phyloP scores from a whole-genome alignment of 2,797 vertebrate genomes.

The Scomberomorus guttatus region DNA sequence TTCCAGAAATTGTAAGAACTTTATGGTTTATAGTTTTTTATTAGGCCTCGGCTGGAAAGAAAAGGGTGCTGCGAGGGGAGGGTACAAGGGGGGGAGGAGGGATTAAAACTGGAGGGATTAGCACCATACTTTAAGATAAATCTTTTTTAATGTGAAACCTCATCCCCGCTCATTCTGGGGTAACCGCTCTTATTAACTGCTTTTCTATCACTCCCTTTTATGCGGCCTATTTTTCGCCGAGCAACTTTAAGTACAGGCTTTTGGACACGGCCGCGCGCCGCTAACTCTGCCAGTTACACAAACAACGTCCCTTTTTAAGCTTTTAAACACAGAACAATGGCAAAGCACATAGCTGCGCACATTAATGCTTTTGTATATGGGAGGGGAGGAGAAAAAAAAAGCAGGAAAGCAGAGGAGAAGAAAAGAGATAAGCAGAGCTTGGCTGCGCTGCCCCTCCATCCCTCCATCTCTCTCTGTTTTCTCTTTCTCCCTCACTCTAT shows the following conservation, averaged over 20 bases:
- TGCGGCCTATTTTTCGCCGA: conserved; percentile 60
- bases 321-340: conserved; percentile 87
- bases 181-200: conserved; percentile 83
- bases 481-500: conserved; percentile 15
- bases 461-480: conserved; percentile 48
- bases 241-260: conserved; percentile 77
- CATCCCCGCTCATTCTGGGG: conserved; percentile 85
- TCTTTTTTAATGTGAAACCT: conserved; percentile 87
- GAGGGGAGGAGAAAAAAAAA: conserved; percentile 43
- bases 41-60: conserved; percentile 72
- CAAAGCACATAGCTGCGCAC: conserved; percentile 81
- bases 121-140: conserved; percentile 87
- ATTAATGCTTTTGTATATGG: conserved; percentile 85
- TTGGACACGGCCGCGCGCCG: conserved; percentile 69
- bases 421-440: conserved; percentile 87
- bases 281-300: conserved; percentile 80
- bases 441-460: conserved; percentile 76
- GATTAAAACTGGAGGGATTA: conserved; percentile 86
- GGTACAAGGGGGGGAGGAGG: conserved; percentile 32
- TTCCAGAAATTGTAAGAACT: conserved; percentile 86
- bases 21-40: conserved; percentile 84
- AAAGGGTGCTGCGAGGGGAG: conserved; percentile 58
- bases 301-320: conserved; percentile 83
- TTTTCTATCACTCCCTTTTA: conserved; percentile 78
- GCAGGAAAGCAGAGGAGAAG: conserved; percentile 70